A percentile compares a stretch with the other conserved stretches of the same genome.
Conservation (phyloP, 2,888 invertebrate species). For the Latrodectus hesperus region DNA sequence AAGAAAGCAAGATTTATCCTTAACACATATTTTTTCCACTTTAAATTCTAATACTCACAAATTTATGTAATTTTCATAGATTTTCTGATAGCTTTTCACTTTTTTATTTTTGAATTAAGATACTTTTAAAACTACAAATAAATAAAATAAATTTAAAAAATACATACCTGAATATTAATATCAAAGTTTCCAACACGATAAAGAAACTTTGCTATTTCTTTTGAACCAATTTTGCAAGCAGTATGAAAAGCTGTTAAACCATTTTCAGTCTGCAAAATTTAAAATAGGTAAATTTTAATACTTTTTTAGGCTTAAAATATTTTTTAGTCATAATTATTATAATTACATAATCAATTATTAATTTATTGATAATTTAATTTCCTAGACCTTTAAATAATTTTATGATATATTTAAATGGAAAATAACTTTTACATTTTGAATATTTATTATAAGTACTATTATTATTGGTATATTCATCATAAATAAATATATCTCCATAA, state of each 20-base stretch:
- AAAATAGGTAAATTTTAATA: neutral
- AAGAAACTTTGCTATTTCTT: conserved; percentile 79
- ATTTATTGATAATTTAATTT: too few species aligned
- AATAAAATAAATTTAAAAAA: conserved; percentile 4
- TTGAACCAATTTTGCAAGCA: conserved; percentile 83
- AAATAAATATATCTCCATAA: neutral
- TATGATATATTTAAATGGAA: neutral
- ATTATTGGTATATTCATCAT: too few species aligned
- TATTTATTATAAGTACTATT: too few species aligned
- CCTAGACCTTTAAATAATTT: neutral
- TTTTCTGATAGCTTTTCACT: too few species aligned
- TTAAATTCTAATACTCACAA: too few species aligned
- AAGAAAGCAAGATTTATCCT: too few species aligned
- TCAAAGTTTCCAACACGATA: conserved; percentile 73
- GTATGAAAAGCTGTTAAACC: conserved; percentile 91
- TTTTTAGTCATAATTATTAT: neutral
- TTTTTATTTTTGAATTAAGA: too few species aligned
- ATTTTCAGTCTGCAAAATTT: conserved; percentile 82
- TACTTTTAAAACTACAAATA: neutral
- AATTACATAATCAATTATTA: too few species aligned
- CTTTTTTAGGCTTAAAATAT: neutral
- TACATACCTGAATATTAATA: conserved; percentile 74
- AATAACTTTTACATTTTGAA: too few species aligned
- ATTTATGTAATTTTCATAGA: too few species aligned
- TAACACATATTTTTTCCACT: too few species aligned